These are phyloP conservation scores for Chrysogorgia sp. DNA, from an alignment of 92 coral and sea anemone genomes.

Conservation along the genomic window DNA sequence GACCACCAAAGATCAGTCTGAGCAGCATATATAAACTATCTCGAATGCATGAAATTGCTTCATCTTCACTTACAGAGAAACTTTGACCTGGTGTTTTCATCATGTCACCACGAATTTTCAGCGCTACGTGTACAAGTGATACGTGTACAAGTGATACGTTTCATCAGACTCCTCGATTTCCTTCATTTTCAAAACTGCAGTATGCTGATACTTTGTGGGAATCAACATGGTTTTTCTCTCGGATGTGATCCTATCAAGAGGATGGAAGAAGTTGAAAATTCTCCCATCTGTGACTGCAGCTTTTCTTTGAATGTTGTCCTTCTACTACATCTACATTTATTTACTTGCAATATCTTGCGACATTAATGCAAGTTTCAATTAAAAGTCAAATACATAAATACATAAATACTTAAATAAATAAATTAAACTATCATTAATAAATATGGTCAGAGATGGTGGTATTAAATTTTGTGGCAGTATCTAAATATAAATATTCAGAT, in stretches of 20 bases:
- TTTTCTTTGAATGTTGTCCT: constrained; percentile 47
- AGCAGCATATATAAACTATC: too few species aligned
- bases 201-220: constrained; percentile 33
- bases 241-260: neutral
- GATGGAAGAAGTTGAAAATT: constrained; percentile 3
- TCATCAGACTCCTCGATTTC: constrained; percentile 12
- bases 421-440: too few species aligned
- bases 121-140: constrained; percentile 56
- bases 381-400: too few species aligned
- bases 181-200: constrained; percentile 24
- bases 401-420: too few species aligned
- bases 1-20: too few species aligned
- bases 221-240: constrained; percentile 18
- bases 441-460: too few species aligned
- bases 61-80: constrained; percentile 35
- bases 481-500: too few species aligned
- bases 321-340: too few species aligned
- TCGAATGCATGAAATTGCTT: constrained; percentile 51
- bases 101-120: constrained; percentile 52
- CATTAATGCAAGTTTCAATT: too few species aligned
- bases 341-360: too few species aligned
- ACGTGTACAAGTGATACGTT: too few species aligned
- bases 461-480: too few species aligned
- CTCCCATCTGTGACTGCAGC: constrained; percentile 26
- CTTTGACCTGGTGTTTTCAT: constrained; percentile 38